Evolutionary conservation across 2,888 invertebrate genomes (phyloP).

Genomic region (Rhodophaea formosa): DNA sequence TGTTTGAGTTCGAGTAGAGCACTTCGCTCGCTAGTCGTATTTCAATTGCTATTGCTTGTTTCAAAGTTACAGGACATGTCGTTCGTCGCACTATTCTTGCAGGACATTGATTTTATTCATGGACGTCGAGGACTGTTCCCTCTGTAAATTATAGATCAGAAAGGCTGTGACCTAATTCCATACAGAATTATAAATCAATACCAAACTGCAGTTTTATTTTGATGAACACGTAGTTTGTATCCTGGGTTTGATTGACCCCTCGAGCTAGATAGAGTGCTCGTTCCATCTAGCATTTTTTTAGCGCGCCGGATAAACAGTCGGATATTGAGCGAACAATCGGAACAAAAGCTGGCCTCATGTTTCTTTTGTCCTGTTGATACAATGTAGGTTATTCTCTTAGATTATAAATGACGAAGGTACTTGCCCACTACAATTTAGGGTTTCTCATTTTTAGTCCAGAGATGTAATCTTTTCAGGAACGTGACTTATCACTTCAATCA

Average conservation of each 20-base stretch:
- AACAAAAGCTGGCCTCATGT: neutral
- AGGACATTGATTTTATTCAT: slow-evolving; percentile 25
- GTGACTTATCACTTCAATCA: slow-evolving; percentile 24
- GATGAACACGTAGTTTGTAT: neutral
- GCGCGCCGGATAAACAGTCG: neutral
- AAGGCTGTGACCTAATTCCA: slow-evolving; percentile 41
- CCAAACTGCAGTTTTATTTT: slow-evolving; percentile 21
- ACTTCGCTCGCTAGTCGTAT: neutral
- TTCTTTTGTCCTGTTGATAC: neutral
- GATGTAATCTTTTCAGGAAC: slow-evolving; percentile 12
- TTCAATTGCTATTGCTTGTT: slow-evolving; percentile 28
- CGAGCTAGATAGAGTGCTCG: neutral
- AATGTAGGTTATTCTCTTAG: neutral
- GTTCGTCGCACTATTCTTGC: slow-evolving; percentile 18
- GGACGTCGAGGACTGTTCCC: slow-evolving; percentile 29
- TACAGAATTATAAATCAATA: slow-evolving; percentile 41
- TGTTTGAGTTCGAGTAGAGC: slow-evolving; percentile 8
- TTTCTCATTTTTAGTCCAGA: neutral
- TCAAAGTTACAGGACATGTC: slow-evolving; percentile 18
- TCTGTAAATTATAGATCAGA: slow-evolving; percentile 42
- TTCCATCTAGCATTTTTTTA: neutral
- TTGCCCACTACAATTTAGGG: neutral
- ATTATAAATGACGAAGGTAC: neutral
- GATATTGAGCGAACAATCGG: neutral
- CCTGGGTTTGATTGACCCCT: neutral